These are phyloP conservation scores for Micromys minutus DNA, from an alignment of 2,113 vertebrate genomes.

Conservation along the genomic window DNA sequence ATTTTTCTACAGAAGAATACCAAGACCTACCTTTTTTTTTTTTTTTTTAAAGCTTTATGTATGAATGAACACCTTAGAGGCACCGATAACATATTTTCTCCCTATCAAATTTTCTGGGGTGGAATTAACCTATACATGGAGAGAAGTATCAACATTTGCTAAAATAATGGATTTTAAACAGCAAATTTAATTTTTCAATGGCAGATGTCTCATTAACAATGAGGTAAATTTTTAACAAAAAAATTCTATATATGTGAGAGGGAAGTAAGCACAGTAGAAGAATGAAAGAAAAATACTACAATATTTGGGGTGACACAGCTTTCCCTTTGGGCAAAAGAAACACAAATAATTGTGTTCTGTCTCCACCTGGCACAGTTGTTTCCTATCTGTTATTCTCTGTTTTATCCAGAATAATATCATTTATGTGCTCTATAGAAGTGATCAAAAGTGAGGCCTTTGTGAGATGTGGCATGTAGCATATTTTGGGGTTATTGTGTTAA, in stretches of 20 bases:
- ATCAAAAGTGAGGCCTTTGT: neutral
- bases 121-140: neutral
- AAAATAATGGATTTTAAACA: neutral
- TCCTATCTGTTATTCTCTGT: neutral
- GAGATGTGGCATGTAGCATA: neutral
- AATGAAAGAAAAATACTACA: neutral
- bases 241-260: neutral
- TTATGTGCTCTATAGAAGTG: neutral
- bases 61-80: neutral
- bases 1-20: neutral
- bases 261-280: neutral
- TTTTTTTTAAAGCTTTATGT: neutral
- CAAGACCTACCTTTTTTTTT: neutral
- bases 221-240: neutral
- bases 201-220: neutral
- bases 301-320: fast-evolving
- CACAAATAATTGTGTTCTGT: neutral
- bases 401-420: neutral
- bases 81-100: neutral
- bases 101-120: neutral
- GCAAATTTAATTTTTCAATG: neutral
- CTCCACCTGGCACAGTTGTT: neutral
- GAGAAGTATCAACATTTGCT: neutral
- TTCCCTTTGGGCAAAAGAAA: neutral
- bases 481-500: neutral